Conservation (phyloP, 2,888 invertebrate species). For the Phyllotreta striolata region DNA sequence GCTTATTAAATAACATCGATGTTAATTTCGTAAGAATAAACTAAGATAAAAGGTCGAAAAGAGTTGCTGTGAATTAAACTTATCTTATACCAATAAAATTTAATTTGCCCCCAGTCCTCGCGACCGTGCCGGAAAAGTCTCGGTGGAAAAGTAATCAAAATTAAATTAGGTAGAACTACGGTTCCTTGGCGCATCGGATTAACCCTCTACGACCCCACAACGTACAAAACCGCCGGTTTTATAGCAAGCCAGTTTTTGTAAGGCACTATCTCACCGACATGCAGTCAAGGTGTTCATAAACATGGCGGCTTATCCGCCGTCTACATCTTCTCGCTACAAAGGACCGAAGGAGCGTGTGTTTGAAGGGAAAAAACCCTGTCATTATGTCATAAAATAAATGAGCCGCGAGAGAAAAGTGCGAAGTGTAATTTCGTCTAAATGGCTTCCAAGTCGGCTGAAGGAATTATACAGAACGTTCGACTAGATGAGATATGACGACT, state of each 20-base stretch:
- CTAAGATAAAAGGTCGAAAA: too few relatives aligned
- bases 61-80: not conserved
- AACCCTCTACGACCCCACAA: slow-evolving; percentile 22
- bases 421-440: slow-evolving; percentile 41
- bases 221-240: slow-evolving; percentile 25
- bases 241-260: slow-evolving; percentile 29
- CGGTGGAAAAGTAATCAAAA: slow-evolving; percentile 24
- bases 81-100: slow-evolving; percentile 3
- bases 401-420: slow-evolving; percentile 40
- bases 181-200: slow-evolving; percentile 23
- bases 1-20: too few relatives aligned
- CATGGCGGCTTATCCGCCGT: slow-evolving; percentile 43
- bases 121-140: not conserved
- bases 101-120: not conserved
- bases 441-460: slow-evolving; percentile 31
- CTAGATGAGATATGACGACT: slow-evolving; percentile 20
- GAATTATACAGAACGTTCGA: slow-evolving; percentile 35
- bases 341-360: slow-evolving; percentile 31
- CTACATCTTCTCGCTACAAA: slow-evolving; percentile 42
- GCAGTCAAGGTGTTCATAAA: slow-evolving; percentile 41
- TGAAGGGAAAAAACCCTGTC: slow-evolving; percentile 42
- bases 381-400: slow-evolving; percentile 46
- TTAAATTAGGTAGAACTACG: slow-evolving; percentile 26
- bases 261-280: slow-evolving; percentile 28
- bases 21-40: too few relatives aligned